Base-by-base conservation (phyloP, 2,113 vertebrate genomes). In the Oryzias melastigma region DNA sequence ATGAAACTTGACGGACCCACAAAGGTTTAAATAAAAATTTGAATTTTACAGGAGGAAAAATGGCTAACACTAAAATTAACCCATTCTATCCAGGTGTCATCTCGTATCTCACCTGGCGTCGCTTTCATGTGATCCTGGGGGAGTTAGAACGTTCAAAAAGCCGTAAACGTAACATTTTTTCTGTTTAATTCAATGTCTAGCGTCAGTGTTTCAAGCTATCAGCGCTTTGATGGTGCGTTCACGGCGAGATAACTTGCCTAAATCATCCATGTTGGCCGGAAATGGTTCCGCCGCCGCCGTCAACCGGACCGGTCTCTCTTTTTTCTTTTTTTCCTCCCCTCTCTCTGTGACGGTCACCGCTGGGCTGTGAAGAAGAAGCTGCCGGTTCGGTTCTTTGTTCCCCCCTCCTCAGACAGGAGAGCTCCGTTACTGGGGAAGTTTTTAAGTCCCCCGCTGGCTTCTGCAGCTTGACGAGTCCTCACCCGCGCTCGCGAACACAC, bases 251-350 rank as follows among this genome's bases (percentile, higher is more conserved):
- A 83, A 88, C 81, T 83, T 82, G 89, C 88, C 88, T 75, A 90
- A 87, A 85, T 90, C 88, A 80, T 89, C 88, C 88, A 90, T 90
- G 84, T 80, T 86, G 78, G 71, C 77, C 83, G 81, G 84, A 84
- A 86, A 83, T 85, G 77, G 73, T 61, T 82, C 72, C 75, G 61
- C 45, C 19, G 61, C 45, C 19, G 66, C 45, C 24, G 67, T 65
- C 58, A 77, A 77, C 59, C 66, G 73, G 71, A 65, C 72, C 72
- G 77, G 77, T 81, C 52, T 70, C 51, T 35, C 35, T 35, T 1
- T 2, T 12, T 35, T 27, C 7, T 35, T 35, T 35, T 12, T 8
- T 10, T 2, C 3, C 10, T 35, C 35, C 10, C 35, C 35, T 12
- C 35, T 35, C 43, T 60, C 67, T 72, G 62, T 42, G 58, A 69